Base-by-base conservation (phyloP, 2,113 vertebrate species). In the Hassar affinis region DNA sequence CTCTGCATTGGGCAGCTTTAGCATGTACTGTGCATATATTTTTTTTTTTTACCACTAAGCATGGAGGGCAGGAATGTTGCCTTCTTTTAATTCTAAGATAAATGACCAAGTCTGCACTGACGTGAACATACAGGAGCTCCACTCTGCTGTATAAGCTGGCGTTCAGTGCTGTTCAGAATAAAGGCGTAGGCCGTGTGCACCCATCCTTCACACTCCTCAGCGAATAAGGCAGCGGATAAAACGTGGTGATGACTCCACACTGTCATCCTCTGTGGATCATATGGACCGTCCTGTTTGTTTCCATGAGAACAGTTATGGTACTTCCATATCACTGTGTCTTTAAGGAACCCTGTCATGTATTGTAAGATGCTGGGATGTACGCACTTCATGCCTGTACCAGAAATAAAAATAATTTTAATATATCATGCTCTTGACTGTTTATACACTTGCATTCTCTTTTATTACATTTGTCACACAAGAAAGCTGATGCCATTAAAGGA, bases 341-440 rank as follows among this genome's bases (percentile, higher is more conserved):
- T 82, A 81, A 89, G 88, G 89, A 12, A 91, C 90, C 91, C 90
- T 91, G 89, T 93, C 88, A 83, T 91, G 89, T 93, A 91, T 91
- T 90, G 85, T 80, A 83, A 86, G 91, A 89, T 91, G 92, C 90
- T 92, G 92, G 91, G 87, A 92, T 93, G 91, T 93, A 91, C 91
- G 93, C 90, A 89, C 89, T 91, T 86, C 79, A 86, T 90, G 91
- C 90, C 90, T 92, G 90, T 92, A 89, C 91, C 90, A 92, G 90
- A 93, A 94, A 95, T 94, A 94, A 94, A 42, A 90, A 91, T 91
- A 89, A 92, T 93, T 94, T 94, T 92, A 93, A 93, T 91, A 89
- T 90, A 62, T 81, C 42, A 11, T 75, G 33, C 74, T 66, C 30
- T 52, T 45, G 30, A 42, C 49, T 85, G 33, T n/a, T 64, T 69